These are phyloP conservation scores for Patella pellucida DNA, from an alignment of 2,888 invertebrate species.

Conservation along the genomic window DNA sequence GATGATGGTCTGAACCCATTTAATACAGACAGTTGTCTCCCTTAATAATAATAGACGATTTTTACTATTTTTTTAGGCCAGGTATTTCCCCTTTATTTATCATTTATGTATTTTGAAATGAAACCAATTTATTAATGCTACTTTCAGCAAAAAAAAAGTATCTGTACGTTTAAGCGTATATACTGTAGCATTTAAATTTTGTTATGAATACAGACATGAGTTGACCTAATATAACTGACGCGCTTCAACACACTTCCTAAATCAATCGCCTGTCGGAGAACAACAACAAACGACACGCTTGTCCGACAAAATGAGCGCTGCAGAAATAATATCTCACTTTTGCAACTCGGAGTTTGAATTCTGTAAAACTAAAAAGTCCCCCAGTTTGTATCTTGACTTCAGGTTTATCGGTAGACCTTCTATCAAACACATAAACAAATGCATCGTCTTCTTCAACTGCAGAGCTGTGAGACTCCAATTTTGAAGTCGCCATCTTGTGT, in stretches of 20 bases:
- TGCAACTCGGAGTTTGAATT: conserved; percentile 55
- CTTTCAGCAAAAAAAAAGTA: no score
- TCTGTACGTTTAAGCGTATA: no score
- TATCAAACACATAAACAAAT: conserved; percentile 64
- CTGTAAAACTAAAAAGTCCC: conserved; percentile 51
- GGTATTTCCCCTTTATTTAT: no score
- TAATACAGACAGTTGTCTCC: no score
- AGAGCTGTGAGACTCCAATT: conserved; percentile 54
- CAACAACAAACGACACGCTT: background rate
- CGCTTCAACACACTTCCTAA: conserved; percentile 2
- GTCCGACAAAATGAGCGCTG: conserved; percentile 1
- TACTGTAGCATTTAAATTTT: no score
- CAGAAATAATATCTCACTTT: conserved; percentile 40
- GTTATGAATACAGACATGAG: no score
- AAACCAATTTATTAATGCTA: no score
- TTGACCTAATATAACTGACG: no score
- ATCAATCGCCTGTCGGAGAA: background rate
- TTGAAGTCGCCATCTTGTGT: conserved; percentile 21
- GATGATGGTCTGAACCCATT: no score
- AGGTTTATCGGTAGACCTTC: conserved; percentile 57
- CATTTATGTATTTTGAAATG: no score
- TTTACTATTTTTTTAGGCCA: no score
- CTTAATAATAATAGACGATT: no score
- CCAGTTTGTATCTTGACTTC: conserved; percentile 59
- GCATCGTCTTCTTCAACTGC: conserved; percentile 55